Evolutionary conservation across 2,113 vertebrate species (phyloP), one percentile per base, ranked within the genome.

Genomic region (Bujurquina vittata): DNA sequence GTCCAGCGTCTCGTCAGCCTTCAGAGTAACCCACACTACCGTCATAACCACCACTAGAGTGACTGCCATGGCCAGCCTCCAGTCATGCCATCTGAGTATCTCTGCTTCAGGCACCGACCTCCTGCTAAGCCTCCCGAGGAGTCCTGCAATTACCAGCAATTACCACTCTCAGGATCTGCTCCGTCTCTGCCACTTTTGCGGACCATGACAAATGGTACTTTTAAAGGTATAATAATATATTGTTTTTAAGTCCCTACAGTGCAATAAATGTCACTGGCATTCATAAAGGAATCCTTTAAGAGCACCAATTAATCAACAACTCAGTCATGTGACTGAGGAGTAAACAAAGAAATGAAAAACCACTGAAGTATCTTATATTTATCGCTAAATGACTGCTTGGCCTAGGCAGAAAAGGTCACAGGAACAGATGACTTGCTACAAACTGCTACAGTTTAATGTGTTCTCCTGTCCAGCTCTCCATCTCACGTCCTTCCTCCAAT

Each of bases 401-500:
- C n/a, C 52, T 23, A 74, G 46, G 20, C 58, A 35, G 59, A 43
- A 20, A n/a, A 20, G 49, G n/a, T 73, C 74, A 57, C 7, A n/a
- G 23, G 79, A 75, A 63, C 31, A 80, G 15, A 46, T 63, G 29
- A 43, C 55, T 61, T 23, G 22, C 37, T 46, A 46, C 46, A 74
- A 72, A 73, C 49, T 15, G 26, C 7, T 1, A 69, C 33, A 61
- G 75, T 54, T 55, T 35, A 80, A 58, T 7, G 12, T 31, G 58
- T 14, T 63, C 60, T 79, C 2, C 14, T 76, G 54, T 52, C 22
- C 40, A 56, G 35, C 54, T 59, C 76, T 79, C 37, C 62, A 43
- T 5, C 63, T 75, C 62, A 76, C 57, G 22, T 85, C 15, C 54
- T 23, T 78, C 54, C 35, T 88, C 61, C 60, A 58, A 79, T 88